These are phyloP conservation scores for Falcaria lacertinaria DNA, from an alignment of 2,888 invertebrate genomes.

Conservation along the genomic window DNA sequence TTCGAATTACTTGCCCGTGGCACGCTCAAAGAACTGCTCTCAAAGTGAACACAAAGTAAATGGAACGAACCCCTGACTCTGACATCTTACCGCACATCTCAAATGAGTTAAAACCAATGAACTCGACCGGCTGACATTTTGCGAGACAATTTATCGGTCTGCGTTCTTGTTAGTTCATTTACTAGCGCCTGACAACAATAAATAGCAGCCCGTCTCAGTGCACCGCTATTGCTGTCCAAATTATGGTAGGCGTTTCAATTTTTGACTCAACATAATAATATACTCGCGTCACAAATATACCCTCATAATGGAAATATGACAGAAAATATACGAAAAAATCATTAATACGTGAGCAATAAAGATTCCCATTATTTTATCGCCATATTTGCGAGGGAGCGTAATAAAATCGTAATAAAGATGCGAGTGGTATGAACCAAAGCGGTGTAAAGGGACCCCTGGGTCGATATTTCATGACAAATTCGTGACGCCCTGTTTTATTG, in stretches of 20 bases:
- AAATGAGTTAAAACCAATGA: slow-evolving; percentile 25
- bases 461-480: slow-evolving; percentile 40
- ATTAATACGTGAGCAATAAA: slow-evolving; percentile 60
- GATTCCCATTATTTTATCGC: slow-evolving; percentile 47
- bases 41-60: slow-evolving; percentile 36
- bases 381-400: slow-evolving; percentile 38
- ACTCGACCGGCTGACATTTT: slow-evolving; percentile 25
- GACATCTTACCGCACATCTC: slow-evolving; percentile 29
- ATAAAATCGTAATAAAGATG: slow-evolving; percentile 64
- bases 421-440: slow-evolving; percentile 28
- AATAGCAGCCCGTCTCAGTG: slow-evolving; percentile 27
- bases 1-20: slow-evolving; percentile 20
- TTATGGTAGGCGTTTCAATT: slow-evolving; percentile 36
- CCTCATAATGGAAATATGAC: slow-evolving; percentile 13
- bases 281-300: slow-evolving; percentile 16
- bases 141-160: slow-evolving; percentile 29
- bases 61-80: slow-evolving; percentile 27
- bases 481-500: slow-evolving; percentile 34
- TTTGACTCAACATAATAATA: slow-evolving; percentile 22
- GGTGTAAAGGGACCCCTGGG: slow-evolving; percentile 44
- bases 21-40: slow-evolving; percentile 19
- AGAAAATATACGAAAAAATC: slow-evolving; percentile 34
- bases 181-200: slow-evolving; percentile 37
- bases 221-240: slow-evolving; percentile 29
- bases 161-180: slow-evolving; percentile 24